A percentile compares a stretch with the other conserved stretches of the same genome.
Conservation (phyloP, 2,113 vertebrate species). For the Menidia beryllina region DNA sequence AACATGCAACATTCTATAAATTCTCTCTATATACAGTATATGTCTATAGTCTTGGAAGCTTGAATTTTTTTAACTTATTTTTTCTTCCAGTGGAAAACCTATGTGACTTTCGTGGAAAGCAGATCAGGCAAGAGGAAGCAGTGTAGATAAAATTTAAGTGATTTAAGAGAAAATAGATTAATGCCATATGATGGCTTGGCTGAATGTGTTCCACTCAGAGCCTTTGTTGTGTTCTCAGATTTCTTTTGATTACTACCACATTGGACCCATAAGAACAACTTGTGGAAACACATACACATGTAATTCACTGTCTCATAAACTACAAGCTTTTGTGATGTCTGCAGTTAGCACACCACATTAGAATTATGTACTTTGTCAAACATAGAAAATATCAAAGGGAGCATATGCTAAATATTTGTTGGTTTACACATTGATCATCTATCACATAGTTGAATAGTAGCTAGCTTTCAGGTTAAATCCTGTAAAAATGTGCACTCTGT, state of each 20-base stretch:
- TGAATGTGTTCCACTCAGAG: slow-evolving; percentile 38
- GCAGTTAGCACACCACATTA: slow-evolving; percentile 17
- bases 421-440: neutral
- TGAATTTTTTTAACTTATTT: neutral
- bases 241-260: slow-evolving; percentile 46
- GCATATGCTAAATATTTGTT: slow-evolving; percentile 20
- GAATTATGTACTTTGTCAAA: slow-evolving; percentile 21
- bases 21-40: too few relatives aligned
- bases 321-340: slow-evolving; percentile 14
- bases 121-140: slow-evolving; percentile 50
- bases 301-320: slow-evolving; percentile 4
- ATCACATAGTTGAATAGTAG: slow-evolving; percentile 7
- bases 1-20: slow-evolving; percentile 21
- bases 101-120: slow-evolving; percentile 41
- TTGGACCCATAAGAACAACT: slow-evolving; percentile 24
- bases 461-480: slow-evolving; percentile 1
- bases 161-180: slow-evolving; percentile 51
- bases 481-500: slow-evolving; percentile 18
- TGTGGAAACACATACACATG: slow-evolving; percentile 7
- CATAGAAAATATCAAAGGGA: slow-evolving; percentile 5
- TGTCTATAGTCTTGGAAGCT: slow-evolving; percentile 42
- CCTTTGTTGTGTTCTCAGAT: slow-evolving; percentile 28
- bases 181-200: slow-evolving; percentile 50
- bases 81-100: slow-evolving; percentile 35
- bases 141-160: slow-evolving; percentile 54